phyloP scores from a whole-genome alignment of 2,797 vertebrate genomes.

The Prunella strophiata region DNA sequence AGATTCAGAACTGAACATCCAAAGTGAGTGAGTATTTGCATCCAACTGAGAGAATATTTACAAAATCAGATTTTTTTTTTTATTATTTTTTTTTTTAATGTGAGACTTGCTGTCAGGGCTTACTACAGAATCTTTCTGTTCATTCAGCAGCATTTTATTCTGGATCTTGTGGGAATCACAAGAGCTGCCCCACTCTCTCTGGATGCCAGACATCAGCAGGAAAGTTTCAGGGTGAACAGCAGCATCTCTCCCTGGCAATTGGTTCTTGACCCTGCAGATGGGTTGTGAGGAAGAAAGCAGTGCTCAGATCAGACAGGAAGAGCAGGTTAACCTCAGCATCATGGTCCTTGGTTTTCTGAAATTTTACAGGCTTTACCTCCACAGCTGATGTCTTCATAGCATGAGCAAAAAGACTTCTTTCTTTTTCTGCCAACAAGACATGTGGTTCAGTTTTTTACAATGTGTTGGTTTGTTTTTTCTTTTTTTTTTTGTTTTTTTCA shows the following conservation, averaged over 20 bases:
- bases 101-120: neutral
- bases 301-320: neutral
- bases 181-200: neutral
- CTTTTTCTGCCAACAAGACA: neutral
- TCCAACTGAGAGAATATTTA: neutral
- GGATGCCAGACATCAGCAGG: neutral
- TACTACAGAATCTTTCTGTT: neutral
- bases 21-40: neutral
- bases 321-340: neutral
- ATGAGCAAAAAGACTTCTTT: neutral
- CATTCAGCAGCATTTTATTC: neutral
- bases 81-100: neutral
- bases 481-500: neutral
- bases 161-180: neutral
- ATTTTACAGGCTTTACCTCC: neutral
- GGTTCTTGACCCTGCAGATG: neutral
- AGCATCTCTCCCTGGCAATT: neutral
- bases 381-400: neutral
- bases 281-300: neutral
- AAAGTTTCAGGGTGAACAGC: neutral
- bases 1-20: neutral
- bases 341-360: neutral
- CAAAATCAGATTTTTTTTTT: neutral
- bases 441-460: neutral
- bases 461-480: neutral